Base-by-base conservation (phyloP, 2,113 vertebrate species). In the Colistium nudipinnis region DNA sequence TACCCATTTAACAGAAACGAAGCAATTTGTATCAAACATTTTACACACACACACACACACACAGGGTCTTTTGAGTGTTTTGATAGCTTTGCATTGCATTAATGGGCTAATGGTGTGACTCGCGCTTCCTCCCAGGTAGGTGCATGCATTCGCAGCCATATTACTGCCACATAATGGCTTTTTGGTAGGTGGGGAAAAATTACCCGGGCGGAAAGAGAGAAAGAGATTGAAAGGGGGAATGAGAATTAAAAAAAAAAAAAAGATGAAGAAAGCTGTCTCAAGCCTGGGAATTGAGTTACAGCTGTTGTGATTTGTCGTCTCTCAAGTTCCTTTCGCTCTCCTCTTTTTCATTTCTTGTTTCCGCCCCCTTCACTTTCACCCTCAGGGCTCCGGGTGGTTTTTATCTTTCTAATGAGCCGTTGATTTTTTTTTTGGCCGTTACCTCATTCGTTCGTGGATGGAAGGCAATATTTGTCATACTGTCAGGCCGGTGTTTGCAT, bases 121-220 rank as follows among this genome's bases (percentile, higher is more conserved):
- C 19, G 82, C 75, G 80, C 89, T 90, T 87, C 78, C 87, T 90
- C 85, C 77, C 77, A 85, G 85, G 86, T 81, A 81, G 82, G 76
- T 43, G 79, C 86, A 90, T 92, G 90, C 91, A 92, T 92, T 92
- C 91, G 91, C 83, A 82, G 70, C 75, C 75, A 76, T 90, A 88
- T 91, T 89, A 91, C 89, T 89, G 89, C 91, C 86, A 88, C 88
- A 89, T 91, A 92, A 90, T 87, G 81, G 88, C 87, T 91, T 89
- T 90, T 92, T 91, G 88, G 90, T 90, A 87, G 79, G 84, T 76
- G 76, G 86, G 76, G 43, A 76, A 82, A 86, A 89, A 90, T 81
- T 80, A 84, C 71, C 65, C 63, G 76, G 77, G 80, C 78, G 70
- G 64, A 83, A 10, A 44, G 68, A 81, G 60, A 70, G 35, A 74